phyloP scores from a whole-genome alignment of 1,140 invertebrate genomes.

The Aphelinus certus region DNA sequence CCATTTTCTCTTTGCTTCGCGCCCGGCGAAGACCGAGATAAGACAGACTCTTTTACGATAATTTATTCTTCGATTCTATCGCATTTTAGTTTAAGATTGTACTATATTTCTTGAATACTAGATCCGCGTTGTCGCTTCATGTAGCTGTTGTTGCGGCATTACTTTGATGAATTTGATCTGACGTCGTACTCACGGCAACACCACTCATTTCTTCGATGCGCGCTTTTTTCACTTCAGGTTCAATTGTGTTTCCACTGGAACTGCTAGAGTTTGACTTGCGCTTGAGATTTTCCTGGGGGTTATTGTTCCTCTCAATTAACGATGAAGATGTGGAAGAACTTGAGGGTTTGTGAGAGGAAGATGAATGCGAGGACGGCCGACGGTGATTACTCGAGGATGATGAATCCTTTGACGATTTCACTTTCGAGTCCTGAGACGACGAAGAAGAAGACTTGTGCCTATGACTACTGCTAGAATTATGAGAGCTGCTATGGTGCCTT shows the following conservation, averaged over 20 bases:
- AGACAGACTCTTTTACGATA: constrained; percentile 34
- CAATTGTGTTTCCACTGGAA: constrained; percentile 42
- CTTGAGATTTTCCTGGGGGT: constrained; percentile 41
- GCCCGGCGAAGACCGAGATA: constrained; percentile 32
- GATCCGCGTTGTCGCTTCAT: constrained; percentile 32
- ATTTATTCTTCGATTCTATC: constrained; percentile 41
- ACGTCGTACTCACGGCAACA: constrained; percentile 21
- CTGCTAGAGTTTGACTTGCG: constrained; percentile 48
- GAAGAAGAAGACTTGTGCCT: constrained; percentile 17
- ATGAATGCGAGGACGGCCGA: constrained; percentile 41
- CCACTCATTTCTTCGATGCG: constrained; percentile 41
- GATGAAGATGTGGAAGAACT: constrained; percentile 32
- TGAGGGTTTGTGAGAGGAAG: constrained; percentile 43
- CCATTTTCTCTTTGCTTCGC: constrained; percentile 24
- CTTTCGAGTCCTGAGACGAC: constrained; percentile 32
- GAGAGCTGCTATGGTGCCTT: constrained; percentile 33
- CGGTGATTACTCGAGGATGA: constrained; percentile 14
- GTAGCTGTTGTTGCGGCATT: constrained; percentile 22
- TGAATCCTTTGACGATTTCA: constrained; percentile 30
- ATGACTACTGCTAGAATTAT: constrained; percentile 31
- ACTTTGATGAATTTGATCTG: constrained; percentile 22
- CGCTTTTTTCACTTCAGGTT: constrained; percentile 46
- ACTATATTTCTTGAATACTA: constrained; percentile 39
- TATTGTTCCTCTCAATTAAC: neutral
- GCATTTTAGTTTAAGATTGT: constrained; percentile 38